Conservation (phyloP, 2,797 vertebrate genomes). For the Limosa lapponica region DNA sequence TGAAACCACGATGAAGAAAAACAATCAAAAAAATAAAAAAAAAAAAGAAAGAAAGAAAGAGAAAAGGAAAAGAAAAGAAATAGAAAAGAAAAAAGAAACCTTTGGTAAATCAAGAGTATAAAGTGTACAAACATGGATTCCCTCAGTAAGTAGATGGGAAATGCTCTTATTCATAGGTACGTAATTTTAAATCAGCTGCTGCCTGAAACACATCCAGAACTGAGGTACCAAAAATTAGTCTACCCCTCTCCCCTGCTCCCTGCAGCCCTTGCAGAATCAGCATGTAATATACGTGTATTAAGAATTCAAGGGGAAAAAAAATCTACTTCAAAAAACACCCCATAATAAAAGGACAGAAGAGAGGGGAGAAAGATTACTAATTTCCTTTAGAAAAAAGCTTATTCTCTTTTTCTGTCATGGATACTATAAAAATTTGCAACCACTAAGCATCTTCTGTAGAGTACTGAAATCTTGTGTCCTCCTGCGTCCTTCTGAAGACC, state of each 20-base stretch:
- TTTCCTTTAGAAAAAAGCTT: neutral
- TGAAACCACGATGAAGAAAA: neutral
- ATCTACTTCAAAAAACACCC: neutral
- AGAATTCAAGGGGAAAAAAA: neutral
- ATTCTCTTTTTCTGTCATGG: neutral
- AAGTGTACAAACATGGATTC: neutral
- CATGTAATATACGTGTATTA: neutral
- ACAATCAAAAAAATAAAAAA: too few relatives aligned
- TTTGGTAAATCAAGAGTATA: neutral
- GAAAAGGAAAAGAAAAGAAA: too few relatives aligned
- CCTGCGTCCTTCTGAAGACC: neutral
- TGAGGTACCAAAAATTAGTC: neutral
- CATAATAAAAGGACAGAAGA: neutral
- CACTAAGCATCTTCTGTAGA: neutral
- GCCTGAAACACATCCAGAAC: neutral
- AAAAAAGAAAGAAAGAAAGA: fast-evolving
- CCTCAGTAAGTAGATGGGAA: neutral
- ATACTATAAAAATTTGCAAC: neutral
- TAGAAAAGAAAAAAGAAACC: fast-evolving
- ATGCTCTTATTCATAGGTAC: neutral
- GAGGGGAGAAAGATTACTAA: neutral
- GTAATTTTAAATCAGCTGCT: neutral
- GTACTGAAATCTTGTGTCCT: neutral
- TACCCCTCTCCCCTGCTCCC: neutral
- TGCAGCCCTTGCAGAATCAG: neutral